Percentiles rank a stretch among this genome's conserved stretches.
phyloP scores from a whole-genome alignment of 2,113 vertebrate species.

The Solenodon paradoxus region DNA sequence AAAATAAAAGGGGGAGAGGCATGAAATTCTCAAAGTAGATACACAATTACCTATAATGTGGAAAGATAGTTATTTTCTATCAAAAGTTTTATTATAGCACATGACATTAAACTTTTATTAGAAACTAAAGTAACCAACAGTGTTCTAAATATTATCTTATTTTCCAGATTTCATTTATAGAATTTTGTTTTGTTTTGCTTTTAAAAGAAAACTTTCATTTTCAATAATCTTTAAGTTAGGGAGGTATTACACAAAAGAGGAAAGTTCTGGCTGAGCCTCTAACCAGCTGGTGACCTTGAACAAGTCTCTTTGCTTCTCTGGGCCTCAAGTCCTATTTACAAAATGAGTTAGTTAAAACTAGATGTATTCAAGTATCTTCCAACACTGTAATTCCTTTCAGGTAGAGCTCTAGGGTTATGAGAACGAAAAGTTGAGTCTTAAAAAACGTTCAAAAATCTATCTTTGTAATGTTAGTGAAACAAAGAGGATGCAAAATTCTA shows the following conservation, averaged over 20 bases:
- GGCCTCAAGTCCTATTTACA: constrained; percentile 24
- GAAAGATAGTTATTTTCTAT: constrained; percentile 33
- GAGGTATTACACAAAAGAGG: constrained; percentile 37
- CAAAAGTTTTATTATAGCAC: not conserved
- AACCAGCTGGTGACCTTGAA: constrained; percentile 32
- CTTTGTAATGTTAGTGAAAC: not conserved
- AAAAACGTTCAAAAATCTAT: not conserved
- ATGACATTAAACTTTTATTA: constrained; percentile 22
- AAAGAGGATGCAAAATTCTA: constrained; percentile 22
- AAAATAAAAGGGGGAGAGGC: not conserved
- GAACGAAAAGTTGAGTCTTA: constrained; percentile 31
- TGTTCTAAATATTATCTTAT: constrained; percentile 2
- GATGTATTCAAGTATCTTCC: constrained; percentile 13
- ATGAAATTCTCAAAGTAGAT: not conserved
- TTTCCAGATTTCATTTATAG: constrained; percentile 10
- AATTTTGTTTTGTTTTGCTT: constrained; percentile 16
- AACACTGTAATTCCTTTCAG: not conserved
- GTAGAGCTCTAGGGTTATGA: not conserved
- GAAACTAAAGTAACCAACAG: constrained; percentile 36
- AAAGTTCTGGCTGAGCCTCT: constrained; percentile 25
- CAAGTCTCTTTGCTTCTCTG: constrained; percentile 39
- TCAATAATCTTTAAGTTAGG: constrained; percentile 32
- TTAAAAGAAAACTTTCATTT: constrained; percentile 51
- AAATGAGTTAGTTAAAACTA: constrained; percentile 36
- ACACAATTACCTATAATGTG: not conserved